Conservation (phyloP, 2,888 invertebrate species). For the Brenthis daphne region DNA sequence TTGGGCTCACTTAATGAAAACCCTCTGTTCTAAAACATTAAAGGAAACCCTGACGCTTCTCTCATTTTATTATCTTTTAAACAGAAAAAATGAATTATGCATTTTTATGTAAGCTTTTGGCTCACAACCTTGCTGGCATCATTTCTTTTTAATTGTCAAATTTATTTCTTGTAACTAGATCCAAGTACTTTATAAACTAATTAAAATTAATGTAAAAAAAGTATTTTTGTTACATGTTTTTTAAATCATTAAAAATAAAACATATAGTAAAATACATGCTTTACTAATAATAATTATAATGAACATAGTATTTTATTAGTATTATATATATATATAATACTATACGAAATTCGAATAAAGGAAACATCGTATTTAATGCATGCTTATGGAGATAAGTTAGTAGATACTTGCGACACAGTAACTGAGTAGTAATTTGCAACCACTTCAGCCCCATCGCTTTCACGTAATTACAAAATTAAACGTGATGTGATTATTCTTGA, state of each 20-base stretch:
- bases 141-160: slow-evolving; percentile 2
- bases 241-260: too few species aligned
- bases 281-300: too few species aligned
- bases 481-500: slow-evolving; percentile 20
- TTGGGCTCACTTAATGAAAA: slow-evolving; percentile 42
- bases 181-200: too few species aligned
- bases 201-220: too few species aligned
- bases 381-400: slow-evolving; percentile 29
- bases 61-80: background rate
- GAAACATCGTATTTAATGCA: too few species aligned
- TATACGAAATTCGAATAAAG: too few species aligned
- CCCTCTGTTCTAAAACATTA: slow-evolving; percentile 22
- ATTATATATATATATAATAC: too few species aligned
- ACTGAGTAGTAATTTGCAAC: slow-evolving; percentile 47
- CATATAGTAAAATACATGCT: too few species aligned
- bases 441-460: slow-evolving; percentile 37
- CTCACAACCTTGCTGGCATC: background rate
- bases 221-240: too few species aligned
- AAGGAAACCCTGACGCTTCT: slow-evolving; percentile 22
- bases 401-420: slow-evolving; percentile 38
- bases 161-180: too few species aligned
- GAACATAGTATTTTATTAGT: too few species aligned
- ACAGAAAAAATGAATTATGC: background rate
- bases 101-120: background rate
- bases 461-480: slow-evolving; percentile 26